A percentile compares a stretch with the other conserved stretches of the same genome.
These are phyloP conservation scores for Cosmia pyralina DNA, from an alignment of 2,888 invertebrate species.

Conservation along the genomic window DNA sequence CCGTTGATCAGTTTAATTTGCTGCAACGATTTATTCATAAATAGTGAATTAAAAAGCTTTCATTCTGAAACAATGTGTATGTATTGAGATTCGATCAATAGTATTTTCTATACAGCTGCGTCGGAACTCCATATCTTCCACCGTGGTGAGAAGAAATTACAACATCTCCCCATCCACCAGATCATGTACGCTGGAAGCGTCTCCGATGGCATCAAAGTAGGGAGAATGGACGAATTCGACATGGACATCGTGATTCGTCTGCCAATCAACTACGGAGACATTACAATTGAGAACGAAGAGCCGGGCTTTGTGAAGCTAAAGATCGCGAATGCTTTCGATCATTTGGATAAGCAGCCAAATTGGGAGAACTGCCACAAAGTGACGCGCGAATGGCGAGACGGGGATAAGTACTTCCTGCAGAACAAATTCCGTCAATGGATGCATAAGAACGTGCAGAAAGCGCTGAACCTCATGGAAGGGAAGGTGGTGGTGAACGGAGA, in stretches of 20 bases:
- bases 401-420: slow-evolving; percentile 85
- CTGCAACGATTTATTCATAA: slow-evolving; percentile 4
- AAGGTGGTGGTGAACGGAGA: slow-evolving; percentile 76
- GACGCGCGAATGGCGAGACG: slow-evolving; percentile 84
- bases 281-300: slow-evolving; percentile 80
- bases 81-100: slow-evolving; percentile 38
- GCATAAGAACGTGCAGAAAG: slow-evolving; percentile 85
- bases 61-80: slow-evolving; percentile 16
- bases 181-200: slow-evolving; percentile 90
- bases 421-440: slow-evolving; percentile 89
- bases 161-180: slow-evolving; percentile 49
- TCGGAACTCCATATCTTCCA: neutral
- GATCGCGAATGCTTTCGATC: slow-evolving; percentile 79
- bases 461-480: slow-evolving; percentile 79
- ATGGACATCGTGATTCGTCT: slow-evolving; percentile 90
- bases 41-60: slow-evolving; percentile 14
- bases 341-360: slow-evolving; percentile 78
- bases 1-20: neutral
- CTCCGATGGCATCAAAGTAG: slow-evolving; percentile 91
- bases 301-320: slow-evolving; percentile 87
- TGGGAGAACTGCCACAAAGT: slow-evolving; percentile 83
- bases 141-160: neutral
- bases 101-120: slow-evolving; percentile 26
- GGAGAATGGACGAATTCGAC: slow-evolving; percentile 91
- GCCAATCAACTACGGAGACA: slow-evolving; percentile 84